Conservation (phyloP, 2,888 invertebrate species). For the Stenchaetothrips biformis region DNA sequence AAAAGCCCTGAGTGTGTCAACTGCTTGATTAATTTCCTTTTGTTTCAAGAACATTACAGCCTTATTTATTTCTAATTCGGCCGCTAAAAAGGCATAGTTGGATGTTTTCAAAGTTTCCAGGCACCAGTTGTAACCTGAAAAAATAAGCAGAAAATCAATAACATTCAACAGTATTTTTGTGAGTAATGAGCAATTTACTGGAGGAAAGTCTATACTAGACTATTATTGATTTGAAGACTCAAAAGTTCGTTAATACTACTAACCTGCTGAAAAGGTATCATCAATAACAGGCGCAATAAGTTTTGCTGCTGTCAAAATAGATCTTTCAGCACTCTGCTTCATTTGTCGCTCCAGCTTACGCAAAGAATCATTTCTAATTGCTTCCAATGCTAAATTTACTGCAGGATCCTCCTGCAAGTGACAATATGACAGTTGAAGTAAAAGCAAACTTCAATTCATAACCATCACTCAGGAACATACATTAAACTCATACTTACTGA, state of each 20-base stretch:
- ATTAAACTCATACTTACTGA: constrained; percentile 42
- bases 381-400: constrained; percentile 60
- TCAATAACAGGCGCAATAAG: constrained; percentile 83
- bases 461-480: not conserved
- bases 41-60: constrained; percentile 79
- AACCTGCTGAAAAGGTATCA: constrained; percentile 60
- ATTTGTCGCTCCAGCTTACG: constrained; percentile 66
- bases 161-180: constrained; percentile 4
- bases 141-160: constrained; percentile 30
- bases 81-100: constrained; percentile 73
- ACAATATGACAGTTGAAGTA: not conserved
- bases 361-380: constrained; percentile 71
- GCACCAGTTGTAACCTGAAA: constrained; percentile 70
- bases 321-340: constrained; percentile 70
- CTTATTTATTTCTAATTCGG: constrained; percentile 86
- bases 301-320: constrained; percentile 79
- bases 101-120: constrained; percentile 89
- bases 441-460: not conserved
- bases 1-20: constrained; percentile 78
- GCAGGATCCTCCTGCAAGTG: constrained; percentile 45
- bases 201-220: constrained; percentile 11
- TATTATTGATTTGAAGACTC: not conserved
- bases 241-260: not conserved
- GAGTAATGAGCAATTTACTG: constrained; percentile 8
- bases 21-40: constrained; percentile 71